Percentiles rank a stretch among this genome's conserved stretches.
Conservation (phyloP, 2,888 invertebrate genomes). For the Phorcus lineatus region DNA sequence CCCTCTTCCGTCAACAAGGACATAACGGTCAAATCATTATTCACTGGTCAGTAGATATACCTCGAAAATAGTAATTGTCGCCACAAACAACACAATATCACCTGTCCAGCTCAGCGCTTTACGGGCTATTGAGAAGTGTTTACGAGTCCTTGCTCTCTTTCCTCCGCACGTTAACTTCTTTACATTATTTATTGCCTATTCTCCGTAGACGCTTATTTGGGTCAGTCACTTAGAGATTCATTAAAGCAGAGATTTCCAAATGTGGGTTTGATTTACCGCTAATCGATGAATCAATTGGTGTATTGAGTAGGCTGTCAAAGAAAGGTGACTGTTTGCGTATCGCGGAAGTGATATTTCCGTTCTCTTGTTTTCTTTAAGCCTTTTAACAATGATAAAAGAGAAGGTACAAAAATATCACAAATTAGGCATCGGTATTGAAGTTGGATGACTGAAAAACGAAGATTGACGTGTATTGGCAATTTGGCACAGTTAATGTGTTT, state of each 20-base stretch:
- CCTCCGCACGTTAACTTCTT: too few relatives aligned
- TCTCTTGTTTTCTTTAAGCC: background rate
- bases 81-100: too few relatives aligned
- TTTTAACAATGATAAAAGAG: background rate
- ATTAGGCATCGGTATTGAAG: background rate
- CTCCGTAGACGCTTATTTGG: background rate
- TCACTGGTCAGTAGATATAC: too few relatives aligned
- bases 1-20: too few relatives aligned
- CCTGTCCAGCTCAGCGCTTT: too few relatives aligned
- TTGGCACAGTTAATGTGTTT: too few relatives aligned
- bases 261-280: constrained; percentile 10
- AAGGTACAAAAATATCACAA: background rate
- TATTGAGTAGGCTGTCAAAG: background rate
- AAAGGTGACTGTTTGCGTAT: background rate
- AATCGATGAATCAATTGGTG: constrained; percentile 8
- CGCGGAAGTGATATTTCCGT: background rate
- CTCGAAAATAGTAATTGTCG: too few relatives aligned
- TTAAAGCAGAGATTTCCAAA: constrained; percentile 10
- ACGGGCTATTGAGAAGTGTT: too few relatives aligned
- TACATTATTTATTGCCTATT: background rate
- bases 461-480: too few relatives aligned
- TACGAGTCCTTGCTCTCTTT: too few relatives aligned
- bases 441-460: too few relatives aligned
- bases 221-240: background rate
- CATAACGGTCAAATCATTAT: too few relatives aligned